A percentile compares a stretch with the other conserved stretches of the same genome.
These are phyloP conservation scores for Calliopum simillimum DNA, from an alignment of 2,888 invertebrate species.

Conservation along the genomic window DNA sequence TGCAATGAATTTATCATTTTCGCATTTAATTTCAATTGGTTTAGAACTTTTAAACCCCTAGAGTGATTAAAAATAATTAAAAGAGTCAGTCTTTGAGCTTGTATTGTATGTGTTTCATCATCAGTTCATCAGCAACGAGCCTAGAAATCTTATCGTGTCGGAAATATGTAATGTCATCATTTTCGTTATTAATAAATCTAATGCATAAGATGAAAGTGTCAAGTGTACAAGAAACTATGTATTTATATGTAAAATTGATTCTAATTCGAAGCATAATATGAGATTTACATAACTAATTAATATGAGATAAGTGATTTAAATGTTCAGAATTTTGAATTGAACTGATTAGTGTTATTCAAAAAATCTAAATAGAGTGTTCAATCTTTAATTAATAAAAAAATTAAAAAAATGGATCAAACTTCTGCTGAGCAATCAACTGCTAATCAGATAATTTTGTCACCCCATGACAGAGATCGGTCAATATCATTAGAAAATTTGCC, in stretches of 20 bases:
- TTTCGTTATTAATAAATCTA: not conserved
- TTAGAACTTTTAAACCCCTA: not conserved
- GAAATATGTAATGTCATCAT: not conserved
- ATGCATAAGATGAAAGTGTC: too few species aligned
- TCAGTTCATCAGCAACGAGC: conserved; percentile 20
- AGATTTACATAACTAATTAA: not conserved
- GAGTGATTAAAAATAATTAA: conserved; percentile 33
- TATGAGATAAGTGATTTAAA: not conserved
- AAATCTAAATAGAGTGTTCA: too few species aligned
- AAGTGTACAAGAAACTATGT: too few species aligned
- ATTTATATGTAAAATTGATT: too few species aligned
- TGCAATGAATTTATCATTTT: too few species aligned
- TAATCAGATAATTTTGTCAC: not conserved
- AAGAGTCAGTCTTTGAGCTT: conserved; percentile 13
- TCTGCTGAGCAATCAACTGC: not conserved
- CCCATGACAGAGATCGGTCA: not conserved
- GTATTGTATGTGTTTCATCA: conserved; percentile 18
- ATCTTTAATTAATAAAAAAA: not conserved
- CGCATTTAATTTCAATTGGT: conserved; percentile 25
- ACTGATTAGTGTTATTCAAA: too few species aligned
- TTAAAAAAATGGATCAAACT: not conserved
- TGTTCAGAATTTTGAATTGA: too few species aligned
- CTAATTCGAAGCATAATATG: not conserved
- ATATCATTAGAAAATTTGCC: not conserved
- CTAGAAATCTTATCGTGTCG: conserved; percentile 1